Percentiles rank a stretch among this genome's conserved stretches.
Conservation (phyloP, 2,113 vertebrate species). For the Gobiocypris rarus region DNA sequence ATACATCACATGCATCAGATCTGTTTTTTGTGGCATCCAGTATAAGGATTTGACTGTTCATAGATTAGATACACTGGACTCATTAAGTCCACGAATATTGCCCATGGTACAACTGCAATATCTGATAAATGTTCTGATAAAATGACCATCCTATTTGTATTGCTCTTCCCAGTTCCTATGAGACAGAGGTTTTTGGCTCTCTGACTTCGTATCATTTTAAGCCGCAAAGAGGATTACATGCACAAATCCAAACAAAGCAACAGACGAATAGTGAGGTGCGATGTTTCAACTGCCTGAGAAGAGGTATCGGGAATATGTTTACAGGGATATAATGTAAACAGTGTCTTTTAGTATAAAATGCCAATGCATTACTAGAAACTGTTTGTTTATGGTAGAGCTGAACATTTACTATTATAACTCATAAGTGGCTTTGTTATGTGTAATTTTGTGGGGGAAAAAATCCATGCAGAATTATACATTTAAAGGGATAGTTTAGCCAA, state of each 20-base stretch:
- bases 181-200: conserved; percentile 51
- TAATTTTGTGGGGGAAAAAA: not conserved
- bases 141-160: not conserved
- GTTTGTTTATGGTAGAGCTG: not conserved
- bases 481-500: not conserved
- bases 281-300: conserved; percentile 37
- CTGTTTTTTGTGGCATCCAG: no score
- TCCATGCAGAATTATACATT: not conserved
- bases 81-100: not conserved
- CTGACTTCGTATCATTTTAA: conserved; percentile 63
- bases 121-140: not conserved
- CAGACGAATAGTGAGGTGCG: conserved; percentile 30
- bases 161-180: conserved; percentile 22
- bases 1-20: no score
- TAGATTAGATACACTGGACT: no score
- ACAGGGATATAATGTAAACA: conserved; percentile 23
- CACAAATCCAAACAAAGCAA: conserved; percentile 63
- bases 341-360: conserved; percentile 6
- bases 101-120: not conserved
- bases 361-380: not conserved
- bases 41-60: no score
- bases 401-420: not conserved
- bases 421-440: not conserved
- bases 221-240: conserved; percentile 70
- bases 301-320: conserved; percentile 54